Evolutionary conservation across 2,797 vertebrate species (phyloP).

Genomic region (Lacerta agilis): DNA sequence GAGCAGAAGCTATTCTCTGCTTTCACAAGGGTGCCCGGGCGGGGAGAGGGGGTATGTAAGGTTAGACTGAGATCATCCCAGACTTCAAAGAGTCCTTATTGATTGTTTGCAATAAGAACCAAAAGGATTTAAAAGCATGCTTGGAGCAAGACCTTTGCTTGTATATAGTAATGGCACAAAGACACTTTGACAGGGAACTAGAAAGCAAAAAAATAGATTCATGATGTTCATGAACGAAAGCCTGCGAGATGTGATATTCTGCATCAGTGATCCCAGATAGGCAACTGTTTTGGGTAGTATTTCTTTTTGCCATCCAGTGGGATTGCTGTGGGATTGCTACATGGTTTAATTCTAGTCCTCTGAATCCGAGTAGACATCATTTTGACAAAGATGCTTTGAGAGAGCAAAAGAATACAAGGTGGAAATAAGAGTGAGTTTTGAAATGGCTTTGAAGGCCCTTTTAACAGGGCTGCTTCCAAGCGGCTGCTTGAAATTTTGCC

Average conservation of each 20-base stretch:
- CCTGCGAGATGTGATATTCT: not conserved
- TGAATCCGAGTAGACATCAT: slow-evolving; percentile 29
- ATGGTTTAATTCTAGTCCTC: not conserved
- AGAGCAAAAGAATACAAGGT: slow-evolving; percentile 18
- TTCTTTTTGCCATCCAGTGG: slow-evolving; percentile 10
- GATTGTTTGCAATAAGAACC: slow-evolving; percentile 24
- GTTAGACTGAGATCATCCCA: not conserved
- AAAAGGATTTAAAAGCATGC: slow-evolving; percentile 20
- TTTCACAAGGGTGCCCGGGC: too few relatives aligned
- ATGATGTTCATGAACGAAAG: not conserved
- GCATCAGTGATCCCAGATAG: slow-evolving; percentile 10
- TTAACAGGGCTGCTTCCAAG: not conserved
- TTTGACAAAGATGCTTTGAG: slow-evolving; percentile 31
- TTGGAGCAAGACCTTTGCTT: not conserved
- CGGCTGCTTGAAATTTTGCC: not conserved
- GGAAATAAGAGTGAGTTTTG: slow-evolving; percentile 50
- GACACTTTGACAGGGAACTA: not conserved
- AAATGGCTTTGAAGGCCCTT: not conserved
- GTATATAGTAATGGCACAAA: not conserved
- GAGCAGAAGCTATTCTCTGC: not conserved
- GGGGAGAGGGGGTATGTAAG: not conserved
- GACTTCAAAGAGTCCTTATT: not conserved
- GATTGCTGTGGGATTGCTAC: slow-evolving; percentile 17
- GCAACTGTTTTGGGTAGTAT: slow-evolving; percentile 14
- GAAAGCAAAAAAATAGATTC: not conserved